A percentile compares a stretch with the other conserved stretches of the same genome.
Evolutionary conservation across 2,797 vertebrate species (phyloP).

Genomic region (Malurus leucopterus): DNA sequence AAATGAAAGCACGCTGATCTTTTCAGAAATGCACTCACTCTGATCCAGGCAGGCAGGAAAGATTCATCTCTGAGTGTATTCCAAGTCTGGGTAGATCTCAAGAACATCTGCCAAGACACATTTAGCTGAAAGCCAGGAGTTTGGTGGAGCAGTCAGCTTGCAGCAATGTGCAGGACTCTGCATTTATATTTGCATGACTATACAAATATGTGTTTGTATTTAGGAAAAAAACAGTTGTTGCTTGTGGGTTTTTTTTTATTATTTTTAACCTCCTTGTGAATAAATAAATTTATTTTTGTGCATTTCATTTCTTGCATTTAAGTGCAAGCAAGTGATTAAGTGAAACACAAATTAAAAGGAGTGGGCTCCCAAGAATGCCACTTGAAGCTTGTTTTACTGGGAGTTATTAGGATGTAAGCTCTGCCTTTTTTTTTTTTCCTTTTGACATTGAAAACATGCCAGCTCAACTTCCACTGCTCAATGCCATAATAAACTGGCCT

Average conservation of each 20-base stretch:
- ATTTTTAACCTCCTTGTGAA: background rate
- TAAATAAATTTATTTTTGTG: background rate
- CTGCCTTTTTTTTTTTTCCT: background rate
- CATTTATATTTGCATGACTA: background rate
- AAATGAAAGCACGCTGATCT: background rate
- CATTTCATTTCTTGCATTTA: background rate
- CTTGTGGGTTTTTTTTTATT: background rate
- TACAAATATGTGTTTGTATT: background rate
- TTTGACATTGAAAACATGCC: background rate
- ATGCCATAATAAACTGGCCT: background rate
- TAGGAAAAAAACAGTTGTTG: background rate
- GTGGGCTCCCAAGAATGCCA: background rate
- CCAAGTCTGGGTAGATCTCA: background rate
- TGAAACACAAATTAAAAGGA: background rate
- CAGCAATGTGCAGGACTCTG: background rate
- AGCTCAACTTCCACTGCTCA: background rate
- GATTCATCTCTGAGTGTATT: background rate
- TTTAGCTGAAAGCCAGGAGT: background rate
- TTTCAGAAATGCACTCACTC: background rate
- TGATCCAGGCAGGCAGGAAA: background rate
- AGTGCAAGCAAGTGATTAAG: background rate
- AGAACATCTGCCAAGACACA: constrained; percentile 3
- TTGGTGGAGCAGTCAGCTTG: background rate
- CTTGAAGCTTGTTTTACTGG: background rate
- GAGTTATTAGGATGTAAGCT: background rate